Base-by-base conservation (phyloP, 23 tunicate species). In the Oikopleura dioica region DNA sequence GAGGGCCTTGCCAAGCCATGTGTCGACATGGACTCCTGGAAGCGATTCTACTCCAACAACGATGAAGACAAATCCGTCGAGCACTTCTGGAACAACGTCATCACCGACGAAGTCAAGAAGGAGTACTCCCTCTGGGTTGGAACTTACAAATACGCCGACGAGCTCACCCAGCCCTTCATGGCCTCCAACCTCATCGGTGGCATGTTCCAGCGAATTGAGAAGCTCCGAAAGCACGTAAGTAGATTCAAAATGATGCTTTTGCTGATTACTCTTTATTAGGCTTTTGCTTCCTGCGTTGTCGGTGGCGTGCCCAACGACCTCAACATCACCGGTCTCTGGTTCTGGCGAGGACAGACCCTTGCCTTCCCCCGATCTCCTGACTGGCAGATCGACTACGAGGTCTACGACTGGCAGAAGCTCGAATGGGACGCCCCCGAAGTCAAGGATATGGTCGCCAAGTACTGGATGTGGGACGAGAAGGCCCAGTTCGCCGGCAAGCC, bases 351-450 rank as follows among this genome's bases (percentile, higher is more conserved):
- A 1, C 82, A 91, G 2, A 82, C 82, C 30, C 82, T 91, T 69
- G 92, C 87, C 16, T 91, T 91, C 76, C 35, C 51, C 26, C 78
- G 75, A 9, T 35, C 76, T 69, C 68, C 37, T 1, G 91, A 85
- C 76, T 91, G 97, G 97, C 82, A 91, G 77, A 78, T 68, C 12
- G 97, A 91, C 55, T 91, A 91, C 76, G 87, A 80, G 50, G 28
- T 32, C 35, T 91, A 76, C 76, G 75, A 59, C 2, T 91, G 97
- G 97, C 76, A 38, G 26, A 91, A 91, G 75, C 76, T 91, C 68
- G 79, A 82, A 37, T 37, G 51, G 35, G 83, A 85, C 26, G 50
- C 78, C 37, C 80, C 82, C 38, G 81, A 44, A 16, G 68, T 78
- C 0, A 78, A 78, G 67, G 76, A 91, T 55, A 35, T 68, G 38